Evolutionary conservation across 2,888 invertebrate species (phyloP).

Genomic region (Cephus pulcher): DNA sequence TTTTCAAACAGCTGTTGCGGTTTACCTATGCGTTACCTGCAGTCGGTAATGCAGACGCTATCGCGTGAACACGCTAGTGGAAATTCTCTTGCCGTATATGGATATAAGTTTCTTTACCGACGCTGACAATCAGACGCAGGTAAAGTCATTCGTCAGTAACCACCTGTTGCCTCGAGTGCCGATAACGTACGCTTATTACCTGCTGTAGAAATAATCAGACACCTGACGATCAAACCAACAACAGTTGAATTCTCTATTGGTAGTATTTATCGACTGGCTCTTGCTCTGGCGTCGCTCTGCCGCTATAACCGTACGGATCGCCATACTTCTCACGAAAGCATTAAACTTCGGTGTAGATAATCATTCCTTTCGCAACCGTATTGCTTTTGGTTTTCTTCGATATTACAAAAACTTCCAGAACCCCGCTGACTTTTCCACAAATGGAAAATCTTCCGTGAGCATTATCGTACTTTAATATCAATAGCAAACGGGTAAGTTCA

Average conservation of each 20-base stretch:
- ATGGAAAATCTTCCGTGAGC: not conserved
- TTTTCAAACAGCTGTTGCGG: too few relatives aligned
- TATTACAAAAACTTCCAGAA: not conserved
- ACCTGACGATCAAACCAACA: not conserved
- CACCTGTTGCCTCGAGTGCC: not conserved
- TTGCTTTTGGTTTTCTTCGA: not conserved
- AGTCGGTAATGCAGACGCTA: not conserved
- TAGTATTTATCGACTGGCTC: not conserved
- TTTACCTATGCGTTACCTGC: not conserved
- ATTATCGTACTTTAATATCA: constrained; percentile 44
- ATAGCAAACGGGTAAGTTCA: constrained; percentile 50
- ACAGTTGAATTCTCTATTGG: not conserved
- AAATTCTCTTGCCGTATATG: constrained; percentile 18
- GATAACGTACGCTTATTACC: not conserved
- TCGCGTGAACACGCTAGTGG: not conserved
- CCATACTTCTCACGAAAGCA: not conserved
- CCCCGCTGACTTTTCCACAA: not conserved
- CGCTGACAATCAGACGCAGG: constrained; percentile 4
- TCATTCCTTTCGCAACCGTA: not conserved
- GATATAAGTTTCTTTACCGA: constrained; percentile 16
- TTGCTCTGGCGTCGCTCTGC: not conserved
- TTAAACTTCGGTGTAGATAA: not conserved
- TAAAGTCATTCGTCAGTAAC: not conserved
- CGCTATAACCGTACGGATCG: not conserved
- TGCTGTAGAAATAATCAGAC: not conserved